Evolutionary conservation across 2,113 vertebrate species (phyloP).

Genomic region (Mohoua ochrocephala): DNA sequence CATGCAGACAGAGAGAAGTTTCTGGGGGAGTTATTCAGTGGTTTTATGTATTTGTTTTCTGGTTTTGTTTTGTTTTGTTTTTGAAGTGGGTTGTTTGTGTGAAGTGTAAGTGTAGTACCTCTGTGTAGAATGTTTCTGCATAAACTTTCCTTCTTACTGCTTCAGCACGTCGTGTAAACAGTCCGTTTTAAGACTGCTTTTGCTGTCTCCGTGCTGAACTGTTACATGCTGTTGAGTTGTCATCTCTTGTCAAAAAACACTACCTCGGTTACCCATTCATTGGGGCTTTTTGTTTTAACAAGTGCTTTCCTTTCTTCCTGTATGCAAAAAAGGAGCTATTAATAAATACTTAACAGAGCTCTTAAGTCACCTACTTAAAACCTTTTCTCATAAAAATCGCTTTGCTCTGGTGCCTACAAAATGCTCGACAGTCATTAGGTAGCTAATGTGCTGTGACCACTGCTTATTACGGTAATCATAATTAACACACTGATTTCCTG

Average conservation of each 20-base stretch:
- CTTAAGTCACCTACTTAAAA: slow-evolving; percentile 38
- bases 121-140: not conserved
- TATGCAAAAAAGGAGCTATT: slow-evolving; percentile 28
- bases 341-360: slow-evolving; percentile 29
- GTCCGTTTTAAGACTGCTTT: not conserved
- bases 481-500: slow-evolving; percentile 52
- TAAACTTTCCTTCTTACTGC: not conserved
- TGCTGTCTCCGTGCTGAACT: not conserved
- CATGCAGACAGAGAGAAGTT: not conserved
- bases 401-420: slow-evolving; percentile 43
- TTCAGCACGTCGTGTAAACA: not conserved
- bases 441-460: slow-evolving; percentile 59
- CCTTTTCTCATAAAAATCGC: slow-evolving; percentile 22
- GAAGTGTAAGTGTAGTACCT: not conserved
- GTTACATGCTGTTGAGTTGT: not conserved
- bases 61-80: not conserved
- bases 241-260: slow-evolving; percentile 26
- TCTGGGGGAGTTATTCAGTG: not conserved
- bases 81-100: not conserved
- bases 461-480: slow-evolving; percentile 45
- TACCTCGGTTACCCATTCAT: not conserved
- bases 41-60: not conserved
- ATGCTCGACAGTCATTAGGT: slow-evolving; percentile 43
- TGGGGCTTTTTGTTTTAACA: slow-evolving; percentile 22
- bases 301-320: slow-evolving; percentile 11